These are phyloP conservation scores for Bombus picipes DNA, from an alignment of 1,140 invertebrate species.

Conservation along the genomic window DNA sequence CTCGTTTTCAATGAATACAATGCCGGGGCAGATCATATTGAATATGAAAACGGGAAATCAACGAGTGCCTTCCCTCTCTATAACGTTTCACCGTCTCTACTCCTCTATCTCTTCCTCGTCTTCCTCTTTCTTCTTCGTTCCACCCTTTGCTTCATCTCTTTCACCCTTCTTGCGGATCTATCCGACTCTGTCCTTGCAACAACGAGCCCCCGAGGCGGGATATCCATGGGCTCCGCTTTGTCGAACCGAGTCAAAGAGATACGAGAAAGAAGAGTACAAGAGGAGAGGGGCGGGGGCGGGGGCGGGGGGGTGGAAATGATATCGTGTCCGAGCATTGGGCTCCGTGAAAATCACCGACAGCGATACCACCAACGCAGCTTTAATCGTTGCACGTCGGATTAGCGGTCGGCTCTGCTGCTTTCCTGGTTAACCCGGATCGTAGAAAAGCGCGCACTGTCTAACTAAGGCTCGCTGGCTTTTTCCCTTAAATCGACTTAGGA, in stretches of 20 bases:
- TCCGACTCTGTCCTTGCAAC: neutral
- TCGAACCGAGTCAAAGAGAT: slow-evolving; percentile 62
- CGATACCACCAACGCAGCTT: slow-evolving; percentile 33
- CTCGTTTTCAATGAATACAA: slow-evolving; percentile 83
- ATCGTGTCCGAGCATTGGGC: slow-evolving; percentile 39
- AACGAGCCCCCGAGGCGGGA: slow-evolving; percentile 34
- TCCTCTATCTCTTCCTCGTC: neutral
- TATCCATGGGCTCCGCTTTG: slow-evolving; percentile 67
- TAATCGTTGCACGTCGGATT: slow-evolving; percentile 41
- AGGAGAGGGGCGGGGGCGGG: neutral
- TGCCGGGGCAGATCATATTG: slow-evolving; percentile 81
- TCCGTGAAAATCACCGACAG: neutral
- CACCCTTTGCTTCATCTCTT: neutral
- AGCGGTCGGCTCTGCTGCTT: slow-evolving; percentile 15
- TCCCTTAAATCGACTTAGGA: neutral
- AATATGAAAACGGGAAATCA: slow-evolving; percentile 83
- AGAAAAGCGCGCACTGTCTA: neutral
- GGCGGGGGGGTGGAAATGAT: slow-evolving; percentile 31
- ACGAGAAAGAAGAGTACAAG: slow-evolving; percentile 6
- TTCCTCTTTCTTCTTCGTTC: neutral
- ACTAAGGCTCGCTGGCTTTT: neutral
- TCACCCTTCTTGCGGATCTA: neutral
- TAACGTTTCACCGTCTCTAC: neutral
- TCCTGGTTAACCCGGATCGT: slow-evolving; percentile 40
- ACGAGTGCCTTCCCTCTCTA: slow-evolving; percentile 71